These are phyloP conservation scores for Perithous albicinctus DNA, from an alignment of 2,888 invertebrate genomes.

Conservation along the genomic window DNA sequence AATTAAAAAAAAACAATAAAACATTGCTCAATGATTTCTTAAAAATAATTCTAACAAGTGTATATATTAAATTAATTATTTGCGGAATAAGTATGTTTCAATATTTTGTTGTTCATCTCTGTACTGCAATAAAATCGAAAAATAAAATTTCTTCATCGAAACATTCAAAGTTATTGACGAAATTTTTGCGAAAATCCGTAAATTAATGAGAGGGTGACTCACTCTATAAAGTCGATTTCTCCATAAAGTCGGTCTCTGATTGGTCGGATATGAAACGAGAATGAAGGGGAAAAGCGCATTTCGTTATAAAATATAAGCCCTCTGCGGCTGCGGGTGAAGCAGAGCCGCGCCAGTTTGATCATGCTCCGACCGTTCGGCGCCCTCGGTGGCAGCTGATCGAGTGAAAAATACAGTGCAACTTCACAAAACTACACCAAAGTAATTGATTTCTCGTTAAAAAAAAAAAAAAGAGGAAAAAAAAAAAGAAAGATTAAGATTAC, in stretches of 20 bases:
- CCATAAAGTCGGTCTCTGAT: not conserved
- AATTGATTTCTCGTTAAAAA: slow-evolving; percentile 67
- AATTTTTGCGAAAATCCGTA: not conserved
- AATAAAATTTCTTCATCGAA: not conserved
- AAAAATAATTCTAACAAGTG: too few relatives aligned
- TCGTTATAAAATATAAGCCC: not conserved
- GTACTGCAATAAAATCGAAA: not conserved
- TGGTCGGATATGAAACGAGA: not conserved
- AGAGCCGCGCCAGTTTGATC: slow-evolving; percentile 26
- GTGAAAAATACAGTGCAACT: slow-evolving; percentile 47
- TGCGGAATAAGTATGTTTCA: too few relatives aligned
- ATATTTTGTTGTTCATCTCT: too few relatives aligned
- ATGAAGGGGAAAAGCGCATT: not conserved
- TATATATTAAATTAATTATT: too few relatives aligned
- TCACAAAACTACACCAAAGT: slow-evolving; percentile 51
- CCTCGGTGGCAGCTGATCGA: slow-evolving; percentile 63
- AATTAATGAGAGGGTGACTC: not conserved
- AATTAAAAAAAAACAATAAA: too few relatives aligned
- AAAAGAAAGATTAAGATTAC: too few relatives aligned
- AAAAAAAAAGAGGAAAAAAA: too few relatives aligned
- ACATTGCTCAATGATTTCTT: too few relatives aligned
- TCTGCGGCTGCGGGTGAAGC: slow-evolving; percentile 25
- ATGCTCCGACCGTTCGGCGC: slow-evolving; percentile 41
- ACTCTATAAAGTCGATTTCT: not conserved
- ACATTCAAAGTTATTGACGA: not conserved